A percentile compares a stretch with the other conserved stretches of the same genome.
Conservation (phyloP, 2,113 vertebrate species). For the Ochotona curzoniae region DNA sequence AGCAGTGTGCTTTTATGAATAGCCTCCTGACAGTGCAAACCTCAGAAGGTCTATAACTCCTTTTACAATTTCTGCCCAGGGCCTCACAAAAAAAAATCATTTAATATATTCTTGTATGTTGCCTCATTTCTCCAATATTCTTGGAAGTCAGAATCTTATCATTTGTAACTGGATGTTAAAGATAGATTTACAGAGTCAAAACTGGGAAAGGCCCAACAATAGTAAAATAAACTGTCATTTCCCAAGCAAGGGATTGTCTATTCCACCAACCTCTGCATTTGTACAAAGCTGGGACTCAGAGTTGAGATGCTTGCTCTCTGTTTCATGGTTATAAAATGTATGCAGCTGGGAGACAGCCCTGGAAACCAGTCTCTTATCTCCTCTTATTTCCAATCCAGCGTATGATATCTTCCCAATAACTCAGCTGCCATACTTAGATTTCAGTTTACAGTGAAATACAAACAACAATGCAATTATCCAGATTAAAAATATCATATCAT, state of each 20-base stretch:
- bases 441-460: background rate
- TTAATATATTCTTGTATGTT: constrained; percentile 71
- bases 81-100: constrained; percentile 73
- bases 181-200: background rate
- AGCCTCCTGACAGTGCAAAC: constrained; percentile 34
- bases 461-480: background rate
- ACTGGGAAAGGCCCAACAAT: background rate
- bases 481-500: background rate
- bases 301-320: background rate
- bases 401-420: background rate
- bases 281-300: background rate
- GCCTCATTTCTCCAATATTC: constrained; percentile 65
- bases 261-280: background rate
- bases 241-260: no score
- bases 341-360: background rate
- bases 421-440: background rate
- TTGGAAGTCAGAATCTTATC: constrained; percentile 62
- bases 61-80: constrained; percentile 60
- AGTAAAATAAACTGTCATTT: background rate
- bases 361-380: background rate
- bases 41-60: constrained; percentile 56
- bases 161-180: constrained; percentile 74
- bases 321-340: background rate
- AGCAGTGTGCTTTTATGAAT: constrained; percentile 59
- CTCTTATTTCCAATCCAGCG: background rate